These are phyloP conservation scores for Diarsia dahlii DNA, from an alignment of 2,888 invertebrate genomes.

Conservation along the genomic window DNA sequence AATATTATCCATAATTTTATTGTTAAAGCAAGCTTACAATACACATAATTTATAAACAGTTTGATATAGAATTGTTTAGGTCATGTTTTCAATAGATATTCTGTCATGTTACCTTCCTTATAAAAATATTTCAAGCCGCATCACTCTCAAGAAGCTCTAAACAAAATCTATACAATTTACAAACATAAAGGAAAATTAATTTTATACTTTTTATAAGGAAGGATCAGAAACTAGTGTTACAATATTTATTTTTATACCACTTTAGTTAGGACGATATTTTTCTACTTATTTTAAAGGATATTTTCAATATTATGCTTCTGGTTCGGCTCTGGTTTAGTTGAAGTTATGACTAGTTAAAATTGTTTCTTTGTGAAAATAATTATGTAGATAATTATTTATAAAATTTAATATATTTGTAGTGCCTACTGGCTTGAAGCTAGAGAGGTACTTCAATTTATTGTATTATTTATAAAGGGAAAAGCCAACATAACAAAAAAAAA, in stretches of 20 bases:
- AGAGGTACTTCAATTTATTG: neutral
- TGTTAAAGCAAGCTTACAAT: conserved; percentile 24
- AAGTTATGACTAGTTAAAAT: neutral
- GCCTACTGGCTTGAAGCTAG: neutral
- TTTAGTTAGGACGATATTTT: conserved; percentile 4
- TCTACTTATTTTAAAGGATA: conserved; percentile 14
- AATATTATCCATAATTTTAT: conserved; percentile 31
- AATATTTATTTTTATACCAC: conserved; percentile 34
- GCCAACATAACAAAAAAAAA: neutral
- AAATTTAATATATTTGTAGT: neutral
- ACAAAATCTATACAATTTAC: conserved; percentile 1
- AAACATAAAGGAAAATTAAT: neutral
- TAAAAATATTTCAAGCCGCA: neutral
- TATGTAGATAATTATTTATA: neutral
- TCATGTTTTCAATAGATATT: neutral
- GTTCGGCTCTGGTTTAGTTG: conserved; percentile 1
- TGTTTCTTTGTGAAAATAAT: conserved; percentile 1
- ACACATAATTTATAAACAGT: neutral
- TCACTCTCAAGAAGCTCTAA: neutral
- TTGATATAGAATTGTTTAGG: neutral
- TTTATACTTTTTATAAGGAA: conserved; percentile 6
- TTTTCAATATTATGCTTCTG: conserved; percentile 17
- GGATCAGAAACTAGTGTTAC: neutral
- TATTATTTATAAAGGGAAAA: neutral
- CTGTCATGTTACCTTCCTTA: conserved; percentile 10